A percentile compares a stretch with the other conserved stretches of the same genome.
Evolutionary conservation across 2,797 vertebrate genomes (phyloP).

Genomic region (Phoxinus dragarum): DNA sequence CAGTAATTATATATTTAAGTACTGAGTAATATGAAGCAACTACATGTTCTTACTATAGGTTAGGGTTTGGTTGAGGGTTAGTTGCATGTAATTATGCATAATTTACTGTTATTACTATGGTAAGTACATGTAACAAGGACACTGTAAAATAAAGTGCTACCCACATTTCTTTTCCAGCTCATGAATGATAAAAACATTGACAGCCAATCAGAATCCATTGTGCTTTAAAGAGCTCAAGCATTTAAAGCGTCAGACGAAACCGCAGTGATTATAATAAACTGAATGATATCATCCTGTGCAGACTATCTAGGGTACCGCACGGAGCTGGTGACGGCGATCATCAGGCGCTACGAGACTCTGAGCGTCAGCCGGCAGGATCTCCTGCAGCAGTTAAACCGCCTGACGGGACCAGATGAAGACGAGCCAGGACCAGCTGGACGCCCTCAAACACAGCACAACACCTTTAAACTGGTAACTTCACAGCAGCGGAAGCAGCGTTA

Average conservation of each 20-base stretch:
- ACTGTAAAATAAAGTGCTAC: too few relatives aligned
- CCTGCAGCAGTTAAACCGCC: slow-evolving; percentile 68
- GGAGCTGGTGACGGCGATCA: slow-evolving; percentile 75
- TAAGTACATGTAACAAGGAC: too few relatives aligned
- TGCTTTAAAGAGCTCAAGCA: background rate
- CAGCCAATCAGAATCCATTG: too few relatives aligned
- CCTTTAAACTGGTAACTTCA: slow-evolving; percentile 69
- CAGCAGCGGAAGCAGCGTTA: background rate
- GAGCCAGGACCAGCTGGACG: slow-evolving; percentile 70
- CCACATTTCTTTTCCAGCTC: too few relatives aligned
- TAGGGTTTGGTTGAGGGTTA: too few relatives aligned
- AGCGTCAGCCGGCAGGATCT: slow-evolving; percentile 73
- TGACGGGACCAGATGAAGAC: slow-evolving; percentile 75
- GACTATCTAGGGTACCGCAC: slow-evolving; percentile 68
- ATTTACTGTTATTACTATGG: too few relatives aligned
- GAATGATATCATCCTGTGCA: background rate
- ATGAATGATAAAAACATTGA: too few relatives aligned
- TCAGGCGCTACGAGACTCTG: slow-evolving; percentile 75
- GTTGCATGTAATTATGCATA: too few relatives aligned
- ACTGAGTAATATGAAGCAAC: too few relatives aligned
- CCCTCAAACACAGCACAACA: slow-evolving; percentile 73
- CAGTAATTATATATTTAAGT: too few relatives aligned
- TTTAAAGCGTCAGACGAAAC: too few relatives aligned
- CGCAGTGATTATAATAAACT: background rate
- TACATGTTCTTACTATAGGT: too few relatives aligned